Evolutionary conservation across 1,140 invertebrate genomes (phyloP), one percentile per base, ranked within the genome.

Genomic region (Physella acuta): DNA sequence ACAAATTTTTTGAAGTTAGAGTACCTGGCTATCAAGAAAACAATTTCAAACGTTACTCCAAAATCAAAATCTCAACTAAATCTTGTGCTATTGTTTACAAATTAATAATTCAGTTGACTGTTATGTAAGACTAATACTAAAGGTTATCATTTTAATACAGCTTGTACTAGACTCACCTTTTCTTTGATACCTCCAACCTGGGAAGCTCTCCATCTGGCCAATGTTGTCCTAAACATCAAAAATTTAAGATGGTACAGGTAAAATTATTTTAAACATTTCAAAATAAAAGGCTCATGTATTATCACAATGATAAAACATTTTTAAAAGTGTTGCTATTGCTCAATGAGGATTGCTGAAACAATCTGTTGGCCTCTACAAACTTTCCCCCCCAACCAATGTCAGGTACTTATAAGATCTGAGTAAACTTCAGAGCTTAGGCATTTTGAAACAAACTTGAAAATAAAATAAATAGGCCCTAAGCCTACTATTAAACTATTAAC

Each of bases 131-230:
- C n/a, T n/a, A n/a, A n/a, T n/a, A n/a, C n/a, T n/a, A n/a, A n/a
- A n/a, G n/a, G n/a, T n/a, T n/a, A n/a, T n/a, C n/a, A n/a, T n/a
- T n/a, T n/a, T n/a, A n/a, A n/a, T n/a, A n/a, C n/a, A n/a, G n/a
- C n/a, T n/a, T n/a, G n/a, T n/a, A n/a, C n/a, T n/a, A n/a, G 26
- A 33, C 58, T 52, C 90, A 90, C 95, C 87, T 31, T 94, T 87
- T 82, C 94, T 91, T 80, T 93, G 37, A 71, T 78, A 17, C 95
- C 93, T 60, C 92, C 92, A 53, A 93, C 89, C 84, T 98, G 94
- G 44, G 94, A 94, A 36, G 94, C 94, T 80, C 95, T 86, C 95
- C 95, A 98, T 76, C 95, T 88, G 73, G 95, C 95, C 63, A 98
- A 86, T 4, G 95, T 97, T 67, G 95, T 98, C 95, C 94, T 97